Evolutionary conservation across 2,797 vertebrate species (phyloP), one percentile per base, ranked within the genome.

Genomic region (Lemur catta): DNA sequence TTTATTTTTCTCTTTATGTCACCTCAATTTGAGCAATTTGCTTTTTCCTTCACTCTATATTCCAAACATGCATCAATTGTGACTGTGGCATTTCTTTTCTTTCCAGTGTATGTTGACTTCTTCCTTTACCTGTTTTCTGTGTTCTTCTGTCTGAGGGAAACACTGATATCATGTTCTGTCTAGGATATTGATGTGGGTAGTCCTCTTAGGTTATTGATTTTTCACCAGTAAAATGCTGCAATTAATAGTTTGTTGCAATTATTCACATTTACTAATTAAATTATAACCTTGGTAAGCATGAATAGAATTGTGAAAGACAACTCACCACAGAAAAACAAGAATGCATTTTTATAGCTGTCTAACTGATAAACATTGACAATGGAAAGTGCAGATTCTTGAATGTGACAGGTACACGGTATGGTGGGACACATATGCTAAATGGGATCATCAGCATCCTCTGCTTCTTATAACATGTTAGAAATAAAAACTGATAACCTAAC

Each of bases 161-260:
- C 10, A 18, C 1, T 63, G 2, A 65, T 33, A 8, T 1, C 8
- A 38, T 1, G 0, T 43, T 24, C 6, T 30, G 0, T 30, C 1
- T 6, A 82, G 9, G 11, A 22, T 67, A 46, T 5, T 33, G 18
- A 30, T 14, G 28, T 84, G 7, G 1, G 28, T 38, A 38, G 13
- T 41, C 24, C 10, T 30, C 9, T n/a, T 57, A 12, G 1, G 10
- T 43, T 74, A 67, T 0, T 81, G 7, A 46, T 26, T 63, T 86
- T 81, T 59, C 17, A 88, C 41, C 1, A 50, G 26, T 69, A 41
- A 93, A 78, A 4, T 38, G 35, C 48, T 50, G 11, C 22, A 41
- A 10, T 80, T 41, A 59, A 15, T 28, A 75, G 3, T 43, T 57
- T n/a, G 4, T 52, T 33, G 2, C 7, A 26, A 7, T 82, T 38